Conservation (phyloP, 2,113 vertebrate genomes). For the Athene cunicularia region DNA sequence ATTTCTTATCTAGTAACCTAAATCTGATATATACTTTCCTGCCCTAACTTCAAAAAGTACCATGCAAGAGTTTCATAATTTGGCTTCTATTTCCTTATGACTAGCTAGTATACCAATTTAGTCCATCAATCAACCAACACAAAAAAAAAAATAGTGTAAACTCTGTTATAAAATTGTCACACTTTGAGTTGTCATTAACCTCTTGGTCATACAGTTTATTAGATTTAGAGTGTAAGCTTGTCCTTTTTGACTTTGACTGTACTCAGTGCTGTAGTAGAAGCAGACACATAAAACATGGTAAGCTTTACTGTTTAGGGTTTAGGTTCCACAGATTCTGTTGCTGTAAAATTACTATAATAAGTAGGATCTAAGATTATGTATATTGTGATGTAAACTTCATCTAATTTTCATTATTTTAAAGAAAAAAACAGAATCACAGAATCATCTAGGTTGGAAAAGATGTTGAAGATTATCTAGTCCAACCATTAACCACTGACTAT, state of each 20-base stretch:
- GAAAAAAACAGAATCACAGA: too few species aligned
- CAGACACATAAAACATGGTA: background rate
- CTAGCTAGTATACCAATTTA: background rate
- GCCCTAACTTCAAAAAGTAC: background rate
- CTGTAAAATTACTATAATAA: background rate
- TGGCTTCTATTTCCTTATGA: background rate
- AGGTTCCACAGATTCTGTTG: background rate
- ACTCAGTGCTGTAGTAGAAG: background rate
- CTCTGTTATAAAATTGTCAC: background rate
- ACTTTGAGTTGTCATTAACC: constrained; percentile 3
- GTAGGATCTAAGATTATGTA: too few species aligned
- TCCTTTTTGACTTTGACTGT: background rate
- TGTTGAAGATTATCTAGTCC: too few species aligned
- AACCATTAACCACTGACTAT: too few species aligned
- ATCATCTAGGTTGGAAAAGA: too few species aligned
- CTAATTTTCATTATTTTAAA: too few species aligned
- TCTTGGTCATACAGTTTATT: background rate
- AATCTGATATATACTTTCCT: background rate
- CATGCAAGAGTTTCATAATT: background rate
- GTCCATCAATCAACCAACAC: background rate
- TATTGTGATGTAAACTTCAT: too few species aligned
- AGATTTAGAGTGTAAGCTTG: background rate
- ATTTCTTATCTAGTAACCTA: background rate
- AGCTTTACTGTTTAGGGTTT: background rate
- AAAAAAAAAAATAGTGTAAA: background rate